Evolutionary conservation across 2,797 vertebrate species (phyloP).

Genomic region (Paratrypauchen microcephalus): DNA sequence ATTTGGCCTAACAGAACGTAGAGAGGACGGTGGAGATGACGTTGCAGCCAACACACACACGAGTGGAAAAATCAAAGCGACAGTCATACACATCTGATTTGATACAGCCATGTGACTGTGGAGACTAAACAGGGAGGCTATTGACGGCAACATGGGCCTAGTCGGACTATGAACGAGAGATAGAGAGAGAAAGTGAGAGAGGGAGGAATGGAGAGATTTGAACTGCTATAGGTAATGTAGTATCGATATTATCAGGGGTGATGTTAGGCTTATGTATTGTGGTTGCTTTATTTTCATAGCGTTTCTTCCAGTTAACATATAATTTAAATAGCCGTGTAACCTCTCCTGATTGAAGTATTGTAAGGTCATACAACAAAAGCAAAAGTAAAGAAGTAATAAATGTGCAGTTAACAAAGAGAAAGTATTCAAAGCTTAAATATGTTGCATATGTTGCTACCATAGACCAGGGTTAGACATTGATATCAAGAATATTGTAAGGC

Average conservation of each 20-base stretch:
- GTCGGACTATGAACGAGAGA: constrained; percentile 29
- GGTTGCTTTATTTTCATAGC: neutral
- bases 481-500: too few species aligned
- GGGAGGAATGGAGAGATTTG: neutral
- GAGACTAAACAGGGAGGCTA: constrained; percentile 48
- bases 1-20: constrained; percentile 33
- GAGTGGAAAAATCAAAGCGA: constrained; percentile 74
- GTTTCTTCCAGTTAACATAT: neutral
- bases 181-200: constrained; percentile 15
- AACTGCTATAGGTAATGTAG: neutral
- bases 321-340: neutral
- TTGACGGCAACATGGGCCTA: constrained; percentile 51
- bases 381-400: too few species aligned
- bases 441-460: too few species aligned
- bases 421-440: too few species aligned
- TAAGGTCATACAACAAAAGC: too few species aligned
- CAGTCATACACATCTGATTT: constrained; percentile 67
- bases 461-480: too few species aligned
- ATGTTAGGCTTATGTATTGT: too few species aligned
- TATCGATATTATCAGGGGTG: too few species aligned
- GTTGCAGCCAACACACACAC: constrained; percentile 56
- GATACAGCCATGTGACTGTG: constrained; percentile 47
- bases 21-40: constrained; percentile 15
- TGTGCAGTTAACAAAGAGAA: too few species aligned
- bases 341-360: neutral